These are phyloP conservation scores for Alloscopus bannaensis DNA, from an alignment of 2,888 invertebrate genomes.

Conservation along the genomic window DNA sequence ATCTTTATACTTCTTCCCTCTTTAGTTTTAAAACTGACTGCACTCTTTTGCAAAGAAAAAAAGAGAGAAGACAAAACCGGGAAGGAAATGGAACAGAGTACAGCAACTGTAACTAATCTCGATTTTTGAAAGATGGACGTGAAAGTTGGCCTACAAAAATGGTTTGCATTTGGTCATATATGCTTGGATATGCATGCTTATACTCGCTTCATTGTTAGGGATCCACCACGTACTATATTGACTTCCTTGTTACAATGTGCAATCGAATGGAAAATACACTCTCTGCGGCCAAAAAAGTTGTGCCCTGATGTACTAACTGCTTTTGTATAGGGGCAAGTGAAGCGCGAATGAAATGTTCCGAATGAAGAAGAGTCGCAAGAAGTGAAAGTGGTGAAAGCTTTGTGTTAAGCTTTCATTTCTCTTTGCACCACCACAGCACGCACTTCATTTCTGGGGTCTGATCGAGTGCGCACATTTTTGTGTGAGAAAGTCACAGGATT, in stretches of 20 bases:
- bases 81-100: neutral
- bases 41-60: neutral
- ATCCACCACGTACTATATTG: too few species aligned
- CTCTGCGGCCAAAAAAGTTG: conserved; percentile 18
- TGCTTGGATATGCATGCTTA: too few species aligned
- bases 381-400: conserved; percentile 1
- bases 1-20: conserved; percentile 9
- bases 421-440: too few species aligned
- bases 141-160: neutral
- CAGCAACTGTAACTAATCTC: neutral
- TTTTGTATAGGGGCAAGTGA: too few species aligned
- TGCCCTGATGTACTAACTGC: neutral
- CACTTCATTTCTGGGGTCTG: too few species aligned
- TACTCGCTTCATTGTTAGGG: too few species aligned
- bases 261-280: conserved; percentile 50
- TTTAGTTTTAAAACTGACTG: neutral
- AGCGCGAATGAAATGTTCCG: conserved; percentile 5
- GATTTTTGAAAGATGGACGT: conserved; percentile 1
- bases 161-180: neutral
- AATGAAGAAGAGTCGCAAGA: neutral
- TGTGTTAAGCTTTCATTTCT: too few species aligned
- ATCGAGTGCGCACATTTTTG: too few species aligned
- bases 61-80: neutral
- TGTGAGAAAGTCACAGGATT: too few species aligned
- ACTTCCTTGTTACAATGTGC: conserved; percentile 10